These are phyloP conservation scores for Cerceris ruficornis DNA, from an alignment of 2,888 invertebrate genomes.

Conservation along the genomic window DNA sequence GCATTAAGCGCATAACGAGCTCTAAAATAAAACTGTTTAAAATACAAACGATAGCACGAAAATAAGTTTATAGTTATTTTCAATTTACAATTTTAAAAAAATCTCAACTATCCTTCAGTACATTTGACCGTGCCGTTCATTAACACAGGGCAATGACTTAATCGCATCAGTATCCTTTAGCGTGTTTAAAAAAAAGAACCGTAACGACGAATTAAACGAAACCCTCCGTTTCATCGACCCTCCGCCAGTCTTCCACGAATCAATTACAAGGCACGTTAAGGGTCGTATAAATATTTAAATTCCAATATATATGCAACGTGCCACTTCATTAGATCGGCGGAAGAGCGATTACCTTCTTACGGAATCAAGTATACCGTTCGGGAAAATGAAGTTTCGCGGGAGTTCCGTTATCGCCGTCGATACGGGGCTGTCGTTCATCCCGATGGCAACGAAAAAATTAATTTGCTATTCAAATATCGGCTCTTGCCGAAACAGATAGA, in stretches of 20 bases:
- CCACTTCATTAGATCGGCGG: constrained; percentile 40
- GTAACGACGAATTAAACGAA: neutral
- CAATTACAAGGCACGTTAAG: constrained; percentile 28
- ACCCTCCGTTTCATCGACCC: neutral
- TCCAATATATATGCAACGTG: constrained; percentile 36
- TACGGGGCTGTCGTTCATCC: constrained; percentile 27
- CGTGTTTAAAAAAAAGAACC: too few species aligned
- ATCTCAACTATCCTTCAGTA: too few species aligned
- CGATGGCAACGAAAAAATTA: constrained; percentile 63
- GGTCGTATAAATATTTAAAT: constrained; percentile 47
- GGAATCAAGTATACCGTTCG: constrained; percentile 12
- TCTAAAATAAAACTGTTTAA: too few species aligned
- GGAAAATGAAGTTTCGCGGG: constrained; percentile 18
- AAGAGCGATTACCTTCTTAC: constrained; percentile 35
- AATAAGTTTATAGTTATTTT: too few species aligned
- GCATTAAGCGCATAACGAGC: too few species aligned
- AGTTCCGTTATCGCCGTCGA: constrained; percentile 48
- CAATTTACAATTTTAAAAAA: too few species aligned
- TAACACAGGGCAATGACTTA: too few species aligned
- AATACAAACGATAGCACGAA: too few species aligned
- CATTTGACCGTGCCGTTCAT: too few species aligned
- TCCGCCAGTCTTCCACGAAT: neutral
- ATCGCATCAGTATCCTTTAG: too few species aligned
- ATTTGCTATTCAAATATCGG: constrained; percentile 74
- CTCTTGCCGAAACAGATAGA: constrained; percentile 42